phyloP scores from a whole-genome alignment of 2,113 vertebrate species.

The Gallinago undulata region DNA sequence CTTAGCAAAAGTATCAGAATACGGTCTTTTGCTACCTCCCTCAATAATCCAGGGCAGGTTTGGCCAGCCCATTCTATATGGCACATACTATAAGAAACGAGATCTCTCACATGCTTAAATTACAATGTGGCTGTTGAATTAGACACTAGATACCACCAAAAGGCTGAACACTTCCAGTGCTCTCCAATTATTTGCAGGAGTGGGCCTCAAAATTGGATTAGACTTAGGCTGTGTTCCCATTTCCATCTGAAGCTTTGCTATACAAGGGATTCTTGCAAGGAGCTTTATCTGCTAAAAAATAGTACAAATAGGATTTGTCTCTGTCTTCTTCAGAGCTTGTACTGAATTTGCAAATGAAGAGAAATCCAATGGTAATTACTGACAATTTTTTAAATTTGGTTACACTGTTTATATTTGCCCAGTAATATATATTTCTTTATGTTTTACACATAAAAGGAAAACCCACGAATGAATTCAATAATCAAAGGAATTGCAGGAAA shows the following conservation, averaged over 20 bases:
- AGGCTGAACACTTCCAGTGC: neutral
- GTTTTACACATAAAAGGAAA: slow-evolving; percentile 6
- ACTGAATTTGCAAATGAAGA: neutral
- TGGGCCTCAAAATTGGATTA: neutral
- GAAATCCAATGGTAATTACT: neutral
- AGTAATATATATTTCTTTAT: neutral
- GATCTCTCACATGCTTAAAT: neutral
- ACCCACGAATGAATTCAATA: neutral
- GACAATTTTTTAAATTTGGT: neutral
- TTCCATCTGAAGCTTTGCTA: neutral
- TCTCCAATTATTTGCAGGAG: neutral
- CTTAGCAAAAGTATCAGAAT: neutral
- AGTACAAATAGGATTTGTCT: slow-evolving; percentile 28
- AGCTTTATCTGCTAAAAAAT: neutral
- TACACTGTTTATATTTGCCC: neutral
- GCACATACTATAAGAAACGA: neutral
- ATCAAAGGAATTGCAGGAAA: neutral
- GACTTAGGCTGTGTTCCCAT: neutral
- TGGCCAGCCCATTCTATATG: neutral
- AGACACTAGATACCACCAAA: neutral
- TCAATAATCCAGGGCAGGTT: neutral
- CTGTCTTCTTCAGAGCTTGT: neutral
- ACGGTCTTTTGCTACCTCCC: neutral
- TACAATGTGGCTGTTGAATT: neutral
- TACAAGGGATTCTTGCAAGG: neutral